These are phyloP conservation scores for Caenorhabditis sulstoni DNA, from an alignment of 2,888 invertebrate species.

Conservation along the genomic window DNA sequence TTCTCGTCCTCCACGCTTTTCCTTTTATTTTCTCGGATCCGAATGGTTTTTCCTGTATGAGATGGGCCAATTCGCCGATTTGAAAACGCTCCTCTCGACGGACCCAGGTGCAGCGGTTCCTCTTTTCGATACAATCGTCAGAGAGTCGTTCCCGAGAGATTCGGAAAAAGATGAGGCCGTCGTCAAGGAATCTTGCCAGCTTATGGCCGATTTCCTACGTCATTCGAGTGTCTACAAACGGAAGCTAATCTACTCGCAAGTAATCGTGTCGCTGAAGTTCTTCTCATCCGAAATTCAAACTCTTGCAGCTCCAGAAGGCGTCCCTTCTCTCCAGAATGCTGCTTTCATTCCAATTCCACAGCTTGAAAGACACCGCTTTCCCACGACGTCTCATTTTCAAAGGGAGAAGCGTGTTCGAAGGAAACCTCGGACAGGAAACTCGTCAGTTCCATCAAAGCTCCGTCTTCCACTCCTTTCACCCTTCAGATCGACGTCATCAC, in stretches of 20 bases:
- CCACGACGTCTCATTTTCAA: constrained; percentile 23
- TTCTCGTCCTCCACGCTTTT: constrained; percentile 3
- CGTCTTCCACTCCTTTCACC: neutral
- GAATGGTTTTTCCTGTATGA: neutral
- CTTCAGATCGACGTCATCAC: constrained; percentile 23
- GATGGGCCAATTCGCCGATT: constrained; percentile 12
- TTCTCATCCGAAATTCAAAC: neutral
- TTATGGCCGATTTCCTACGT: constrained; percentile 28
- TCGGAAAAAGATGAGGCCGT: constrained; percentile 3
- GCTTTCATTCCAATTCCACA: constrained; percentile 20
- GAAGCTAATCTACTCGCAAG: neutral
- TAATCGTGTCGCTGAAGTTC: neutral
- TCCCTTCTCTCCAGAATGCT: constrained; percentile 19
- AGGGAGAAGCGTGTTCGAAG: constrained; percentile 6
- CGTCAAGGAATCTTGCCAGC: constrained; percentile 9
- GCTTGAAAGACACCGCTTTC: constrained; percentile 12
- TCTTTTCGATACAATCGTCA: constrained; percentile 7
- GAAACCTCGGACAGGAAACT: neutral
- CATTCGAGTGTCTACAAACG: constrained; percentile 27
- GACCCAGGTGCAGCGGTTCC: constrained; percentile 10
- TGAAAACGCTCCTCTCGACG: constrained; percentile 8
- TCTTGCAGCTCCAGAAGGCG: neutral
- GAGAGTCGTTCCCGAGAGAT: neutral
- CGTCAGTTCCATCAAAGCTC: no score
- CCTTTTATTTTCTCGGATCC: neutral